Base-by-base conservation (phyloP, 2,113 vertebrate genomes). In the Bujurquina vittata region DNA sequence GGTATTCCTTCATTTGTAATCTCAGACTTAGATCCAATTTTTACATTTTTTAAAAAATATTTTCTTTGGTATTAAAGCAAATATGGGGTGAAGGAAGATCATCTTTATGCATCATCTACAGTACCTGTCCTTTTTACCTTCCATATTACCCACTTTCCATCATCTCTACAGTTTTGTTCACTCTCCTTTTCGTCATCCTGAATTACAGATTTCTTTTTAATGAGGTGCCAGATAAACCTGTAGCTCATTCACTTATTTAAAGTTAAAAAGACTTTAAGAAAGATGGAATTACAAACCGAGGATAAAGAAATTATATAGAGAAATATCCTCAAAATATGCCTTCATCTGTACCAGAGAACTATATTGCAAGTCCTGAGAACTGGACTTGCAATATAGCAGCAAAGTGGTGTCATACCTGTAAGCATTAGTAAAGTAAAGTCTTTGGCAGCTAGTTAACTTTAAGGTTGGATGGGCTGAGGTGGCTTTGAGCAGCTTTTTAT, bases 401-500 rank as follows among this genome's bases (percentile, higher is more conserved):
- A 81, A 31, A 69, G 26, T 80, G 73, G 80, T 80, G 80, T 84
- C 61, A 59, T 79, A 65, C 35, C 15, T 88, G 78, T 43, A 72
- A 33, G 23, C 43, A 60, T 75, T n/a, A n/a, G 0, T 37, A 84
- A 69, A 83, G 69, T 83, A 77, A 31, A 80, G 40, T 74, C 43
- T 81, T 15, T 46, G 78, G 82, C 77, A 55, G 23, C 59, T 80
- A 26, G 2, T 74, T 89, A 79, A 89, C 79, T 83, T 84, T 31
- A 55, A 31, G 65, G 26, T 26, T 37, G 80, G 56, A 61, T 49
- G 54, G 59, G 49, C 58, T 37, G 80, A 82, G 76, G 61, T 78
- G 69, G 85, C 57, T 85, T 90, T 84, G 87, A 89, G 57, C 77
- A 80, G 52, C 55, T 62, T 84, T 59, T 75, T 82, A 75, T 90